phyloP scores from a whole-genome alignment of 2,888 invertebrate species.

The Nemapogon koenigi region DNA sequence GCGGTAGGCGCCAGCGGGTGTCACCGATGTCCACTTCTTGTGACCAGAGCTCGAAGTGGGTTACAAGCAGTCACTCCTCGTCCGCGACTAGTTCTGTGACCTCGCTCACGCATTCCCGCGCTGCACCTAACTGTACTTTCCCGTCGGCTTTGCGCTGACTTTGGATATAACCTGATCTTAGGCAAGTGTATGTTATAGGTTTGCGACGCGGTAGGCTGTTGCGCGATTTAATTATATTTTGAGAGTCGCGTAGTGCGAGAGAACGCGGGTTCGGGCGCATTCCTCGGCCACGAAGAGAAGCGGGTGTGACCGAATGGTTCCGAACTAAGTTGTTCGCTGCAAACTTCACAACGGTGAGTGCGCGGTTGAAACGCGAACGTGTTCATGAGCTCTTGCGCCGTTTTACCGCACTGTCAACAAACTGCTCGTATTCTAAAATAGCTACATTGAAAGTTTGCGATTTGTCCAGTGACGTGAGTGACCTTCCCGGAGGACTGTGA shows the following conservation, averaged over 20 bases:
- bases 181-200: slow-evolving; percentile 54
- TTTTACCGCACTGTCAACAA: slow-evolving; percentile 61
- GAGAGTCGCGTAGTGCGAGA: slow-evolving; percentile 42
- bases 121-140: slow-evolving; percentile 65
- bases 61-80: slow-evolving; percentile 42
- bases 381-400: slow-evolving; percentile 29
- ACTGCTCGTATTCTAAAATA: slow-evolving; percentile 48
- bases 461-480: slow-evolving; percentile 40
- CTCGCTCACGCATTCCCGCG: slow-evolving; percentile 66
- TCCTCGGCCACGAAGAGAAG: slow-evolving; percentile 41
- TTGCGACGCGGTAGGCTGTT: slow-evolving; percentile 49
- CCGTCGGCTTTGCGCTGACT: slow-evolving; percentile 61
- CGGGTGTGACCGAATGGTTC: slow-evolving; percentile 35
- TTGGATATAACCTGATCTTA: slow-evolving; percentile 62
- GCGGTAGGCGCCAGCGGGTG: no score
- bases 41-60: slow-evolving; percentile 14
- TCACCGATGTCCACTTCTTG: no score
- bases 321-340: slow-evolving; percentile 31
- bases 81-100: slow-evolving; percentile 63
- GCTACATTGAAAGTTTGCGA: slow-evolving; percentile 41
- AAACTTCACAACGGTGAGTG: slow-evolving; percentile 60
- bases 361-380: slow-evolving; percentile 62
- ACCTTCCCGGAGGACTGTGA: slow-evolving; percentile 34
- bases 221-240: slow-evolving; percentile 63
- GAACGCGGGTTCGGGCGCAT: slow-evolving; percentile 40